Conservation (phyloP, 2,888 invertebrate genomes). For the Conchocele bisecta region DNA sequence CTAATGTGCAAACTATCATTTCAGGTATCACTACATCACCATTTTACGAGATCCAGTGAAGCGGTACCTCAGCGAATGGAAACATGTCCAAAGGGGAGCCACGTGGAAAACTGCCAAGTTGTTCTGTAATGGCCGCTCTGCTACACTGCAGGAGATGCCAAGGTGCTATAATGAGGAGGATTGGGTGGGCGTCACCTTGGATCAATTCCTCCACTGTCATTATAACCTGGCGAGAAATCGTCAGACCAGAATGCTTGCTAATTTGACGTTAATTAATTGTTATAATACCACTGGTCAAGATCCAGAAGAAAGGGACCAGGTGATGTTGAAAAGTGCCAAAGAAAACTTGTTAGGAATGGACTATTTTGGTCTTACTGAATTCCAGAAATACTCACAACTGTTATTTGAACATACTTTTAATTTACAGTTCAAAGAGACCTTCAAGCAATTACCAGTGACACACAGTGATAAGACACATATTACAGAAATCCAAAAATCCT, state of each 20-base stretch:
- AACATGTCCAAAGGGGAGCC: constrained; percentile 97
- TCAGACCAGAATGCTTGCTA: constrained; percentile 98
- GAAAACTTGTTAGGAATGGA: constrained; percentile 96
- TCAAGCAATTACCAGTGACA: constrained; percentile 96
- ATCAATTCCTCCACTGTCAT: constrained; percentile 95
- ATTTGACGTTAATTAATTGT: constrained; percentile 96
- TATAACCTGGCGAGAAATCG: constrained; percentile 97
- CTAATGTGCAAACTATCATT: no score
- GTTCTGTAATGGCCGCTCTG: constrained; percentile 87
- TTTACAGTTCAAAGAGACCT: constrained; percentile 82
- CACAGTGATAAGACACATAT: constrained; percentile 91
- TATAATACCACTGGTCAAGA: constrained; percentile 87
- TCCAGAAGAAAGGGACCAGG: constrained; percentile 76
- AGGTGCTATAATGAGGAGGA: constrained; percentile 86
- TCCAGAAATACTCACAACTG: constrained; percentile 87
- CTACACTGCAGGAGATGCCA: constrained; percentile 92
- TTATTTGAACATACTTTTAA: constrained; percentile 81
- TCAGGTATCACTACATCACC: constrained; percentile 97
- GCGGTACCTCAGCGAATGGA: constrained; percentile 97
- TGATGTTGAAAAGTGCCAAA: constrained; percentile 97
- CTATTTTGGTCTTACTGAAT: constrained; percentile 98
- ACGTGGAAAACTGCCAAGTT: constrained; percentile 94
- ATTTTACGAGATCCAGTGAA: constrained; percentile 96
- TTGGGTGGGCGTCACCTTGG: constrained; percentile 90
- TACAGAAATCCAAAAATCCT: constrained; percentile 88